Base-by-base conservation (phyloP, 1,140 invertebrate species). In the Meloidogyne floridensis region DNA sequence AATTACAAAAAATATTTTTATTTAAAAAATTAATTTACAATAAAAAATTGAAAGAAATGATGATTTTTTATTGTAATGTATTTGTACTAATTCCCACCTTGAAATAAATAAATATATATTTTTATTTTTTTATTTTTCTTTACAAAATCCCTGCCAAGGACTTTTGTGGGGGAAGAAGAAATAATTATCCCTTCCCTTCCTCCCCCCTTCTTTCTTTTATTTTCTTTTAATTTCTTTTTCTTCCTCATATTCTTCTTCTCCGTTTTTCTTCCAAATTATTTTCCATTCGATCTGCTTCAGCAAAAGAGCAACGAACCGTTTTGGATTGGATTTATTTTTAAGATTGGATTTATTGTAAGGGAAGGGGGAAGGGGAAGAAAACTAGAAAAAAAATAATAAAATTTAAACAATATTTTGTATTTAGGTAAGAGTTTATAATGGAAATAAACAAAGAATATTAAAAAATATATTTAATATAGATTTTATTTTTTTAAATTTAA, bases 251-350 rank as follows among this genome's bases (percentile, higher is more conserved):
- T 4, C 47, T 47, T 8, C 47, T 65, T 4, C 47, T 47, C 47
- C 47, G n/a, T 65, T 65, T 65, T 65, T 65, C 6, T 18, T n/a
- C 10, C 7, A n/a, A 65, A 65, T n/a, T 65, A 65, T 65, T n/a
- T 65, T 54, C 11, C 11, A 54, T 54, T 54, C 11, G 47, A 47
- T 54, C 11, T 54, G 8, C 11, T 54, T 13, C 8, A 54, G 8
- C 53, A n/a, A 65, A 65, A 65, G 15, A 65, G 59, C 59, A 65
- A 65, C 59, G 59, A 65, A 65, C 59, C 59, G 59, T 65, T 65
- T 65, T 65, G 59, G 59, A 65, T 65, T 65, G 59, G 59, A 65
- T 65, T 65, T 65, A 65, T 65, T 65, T 65, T 65, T 65, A 65
- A 65, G n/a, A 65, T 65, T 65, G 59, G 59, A 65, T 65, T 65